Evolutionary conservation across 2,888 invertebrate species (phyloP), one percentile per base, ranked within the genome.

Genomic region (Dascillus cervinus): DNA sequence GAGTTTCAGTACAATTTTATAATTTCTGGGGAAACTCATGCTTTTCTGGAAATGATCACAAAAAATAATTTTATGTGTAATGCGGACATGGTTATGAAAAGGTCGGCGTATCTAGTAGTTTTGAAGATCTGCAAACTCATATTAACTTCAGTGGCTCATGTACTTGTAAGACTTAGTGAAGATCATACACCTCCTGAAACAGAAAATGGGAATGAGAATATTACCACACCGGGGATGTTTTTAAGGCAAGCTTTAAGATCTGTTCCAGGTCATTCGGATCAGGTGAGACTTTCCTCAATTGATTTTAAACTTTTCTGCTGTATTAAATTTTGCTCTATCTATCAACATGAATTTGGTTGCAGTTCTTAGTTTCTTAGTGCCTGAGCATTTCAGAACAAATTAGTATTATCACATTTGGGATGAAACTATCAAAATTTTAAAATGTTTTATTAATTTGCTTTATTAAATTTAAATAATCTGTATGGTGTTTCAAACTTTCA

Each of bases 41-140:
- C 79, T 27, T 76, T 86, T 39, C 65, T 89, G 13, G 84, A 85
- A 52, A 78, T 88, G 76, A 61, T 89, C 29, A 85, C 83, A n/a
- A 83, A 83, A 60, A 85, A 85, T 53, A 84, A 85, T 64, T 88
- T 88, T 60, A 68, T 88, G 65, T 77, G 81, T 8, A 79, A 75
- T 48, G 83, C 86, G 11, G 88, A 89, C 57, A 76, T 80, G 52
- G 75, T 77, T 3, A 62, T 57, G 5, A 53, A 58, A 34, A 50
- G 89, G 50, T 82, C 87, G 34, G 91, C 92, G 5, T 92, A 87
- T 64, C 73, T 90, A 53, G 84, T 87, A 24, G 82, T 92, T 43
- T 72, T 95, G 51, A 86, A 89, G 58, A 73, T 95, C 46, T 83
- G 86, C 46, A 95, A 95, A 66, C 67, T 96, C 37, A 77, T 91